These are phyloP conservation scores for Macropodus opercularis DNA, from an alignment of 2,797 vertebrate genomes.

Conservation along the genomic window DNA sequence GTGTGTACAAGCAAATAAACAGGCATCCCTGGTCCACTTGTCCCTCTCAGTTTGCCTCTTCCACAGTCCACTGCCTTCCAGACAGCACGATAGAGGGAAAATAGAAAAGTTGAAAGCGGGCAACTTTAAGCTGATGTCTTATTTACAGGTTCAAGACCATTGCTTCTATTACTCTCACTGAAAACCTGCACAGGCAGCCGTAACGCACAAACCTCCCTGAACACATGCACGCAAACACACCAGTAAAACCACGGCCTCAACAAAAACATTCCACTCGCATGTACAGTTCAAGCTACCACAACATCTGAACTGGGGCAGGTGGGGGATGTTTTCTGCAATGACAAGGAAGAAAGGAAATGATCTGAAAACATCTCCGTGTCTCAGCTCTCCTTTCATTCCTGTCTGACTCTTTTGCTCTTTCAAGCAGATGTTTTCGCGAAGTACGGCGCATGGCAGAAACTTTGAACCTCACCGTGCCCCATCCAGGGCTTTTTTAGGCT, in stretches of 20 bases:
- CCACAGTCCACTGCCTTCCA: slow-evolving; percentile 60
- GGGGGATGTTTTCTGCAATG: slow-evolving; percentile 33
- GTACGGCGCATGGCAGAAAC: slow-evolving; percentile 54
- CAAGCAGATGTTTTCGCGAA: slow-evolving; percentile 67
- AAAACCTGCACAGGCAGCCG: slow-evolving; percentile 17
- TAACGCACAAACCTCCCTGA: slow-evolving; percentile 9
- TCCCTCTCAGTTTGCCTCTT: slow-evolving; percentile 80
- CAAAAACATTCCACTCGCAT: slow-evolving; percentile 43
- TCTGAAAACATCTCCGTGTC: slow-evolving; percentile 54
- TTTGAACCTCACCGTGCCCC: slow-evolving; percentile 71
- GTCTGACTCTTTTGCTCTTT: slow-evolving; percentile 44
- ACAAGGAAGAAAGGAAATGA: slow-evolving; percentile 42
- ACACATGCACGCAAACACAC: slow-evolving; percentile 31
- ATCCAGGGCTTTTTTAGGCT: slow-evolving; percentile 31
- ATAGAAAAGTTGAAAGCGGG: slow-evolving; percentile 57
- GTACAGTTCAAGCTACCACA: slow-evolving; percentile 27
- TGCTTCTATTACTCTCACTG: slow-evolving; percentile 4
- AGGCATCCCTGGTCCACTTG: slow-evolving; percentile 65
- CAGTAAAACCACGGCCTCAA: slow-evolving; percentile 13
- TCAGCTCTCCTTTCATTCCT: slow-evolving; percentile 45
- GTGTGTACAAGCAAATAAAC: slow-evolving; percentile 82
- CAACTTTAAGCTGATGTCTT: slow-evolving; percentile 71
- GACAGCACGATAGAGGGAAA: slow-evolving; percentile 34
- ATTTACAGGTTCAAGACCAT: slow-evolving; percentile 52
- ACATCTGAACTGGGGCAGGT: slow-evolving; percentile 23